Evolutionary conservation across 1,140 invertebrate species (phyloP).

Genomic region (Euura saliciscinereae): DNA sequence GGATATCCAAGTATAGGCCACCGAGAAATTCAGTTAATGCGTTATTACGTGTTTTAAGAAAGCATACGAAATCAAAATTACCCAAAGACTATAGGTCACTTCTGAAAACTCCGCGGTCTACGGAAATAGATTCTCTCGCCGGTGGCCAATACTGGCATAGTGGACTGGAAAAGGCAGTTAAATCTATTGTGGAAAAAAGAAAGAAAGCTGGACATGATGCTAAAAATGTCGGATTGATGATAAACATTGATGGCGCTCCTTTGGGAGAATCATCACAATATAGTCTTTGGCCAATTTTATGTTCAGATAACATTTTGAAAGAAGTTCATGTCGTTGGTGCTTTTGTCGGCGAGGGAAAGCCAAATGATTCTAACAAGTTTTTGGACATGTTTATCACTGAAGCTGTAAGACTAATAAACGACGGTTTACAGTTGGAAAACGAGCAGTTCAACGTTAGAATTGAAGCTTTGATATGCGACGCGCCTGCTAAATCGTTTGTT

Average conservation of each 20-base stretch:
- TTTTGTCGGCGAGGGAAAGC: slow-evolving; percentile 30
- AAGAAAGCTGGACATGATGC: neutral
- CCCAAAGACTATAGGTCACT: slow-evolving; percentile 1
- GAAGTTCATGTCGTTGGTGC: slow-evolving; percentile 30
- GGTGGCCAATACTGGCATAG: slow-evolving; percentile 21
- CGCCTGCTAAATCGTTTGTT: slow-evolving; percentile 32
- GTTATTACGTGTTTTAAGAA: neutral
- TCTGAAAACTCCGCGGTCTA: slow-evolving; percentile 20
- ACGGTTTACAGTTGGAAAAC: slow-evolving; percentile 21
- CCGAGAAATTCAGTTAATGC: neutral
- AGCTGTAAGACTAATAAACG: slow-evolving; percentile 19
- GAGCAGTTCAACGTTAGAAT: slow-evolving; percentile 22
- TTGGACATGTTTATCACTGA: slow-evolving; percentile 31
- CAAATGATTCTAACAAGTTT: slow-evolving; percentile 25
- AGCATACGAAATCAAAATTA: neutral
- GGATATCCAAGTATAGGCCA: neutral
- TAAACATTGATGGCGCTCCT: slow-evolving; percentile 32
- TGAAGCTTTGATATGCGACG: slow-evolving; percentile 30
- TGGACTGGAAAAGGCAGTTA: slow-evolving; percentile 9
- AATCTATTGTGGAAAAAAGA: slow-evolving; percentile 13
- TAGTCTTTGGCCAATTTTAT: slow-evolving; percentile 38
- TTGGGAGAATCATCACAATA: slow-evolving; percentile 21
- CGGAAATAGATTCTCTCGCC: slow-evolving; percentile 10
- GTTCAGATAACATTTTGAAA: slow-evolving; percentile 16
- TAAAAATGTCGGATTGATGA: slow-evolving; percentile 16